Conservation (phyloP, 1,140 invertebrate species). For the Cryptotermes secundus region DNA sequence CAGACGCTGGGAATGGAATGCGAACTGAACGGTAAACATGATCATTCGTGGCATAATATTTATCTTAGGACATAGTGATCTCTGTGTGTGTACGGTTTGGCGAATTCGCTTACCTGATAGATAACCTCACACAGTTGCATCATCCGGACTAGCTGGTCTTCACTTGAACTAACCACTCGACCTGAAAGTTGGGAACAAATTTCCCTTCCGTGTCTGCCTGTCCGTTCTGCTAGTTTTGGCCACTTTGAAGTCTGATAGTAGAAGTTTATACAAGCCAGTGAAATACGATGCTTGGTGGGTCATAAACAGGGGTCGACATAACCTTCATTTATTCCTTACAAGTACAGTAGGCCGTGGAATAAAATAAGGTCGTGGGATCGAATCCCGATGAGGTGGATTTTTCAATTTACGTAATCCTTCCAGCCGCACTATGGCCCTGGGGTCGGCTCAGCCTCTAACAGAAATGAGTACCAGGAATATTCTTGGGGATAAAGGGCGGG, state of each 20-base stretch:
- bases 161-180: background rate
- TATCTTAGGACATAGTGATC: background rate
- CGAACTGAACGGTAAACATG: background rate
- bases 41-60: background rate
- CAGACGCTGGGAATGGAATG: background rate
- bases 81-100: background rate
- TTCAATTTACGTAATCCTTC: too few relatives aligned
- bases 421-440: too few relatives aligned
- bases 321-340: too few relatives aligned
- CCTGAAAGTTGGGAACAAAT: constrained; percentile 2
- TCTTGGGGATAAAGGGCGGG: too few relatives aligned
- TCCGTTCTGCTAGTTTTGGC: background rate
- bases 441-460: too few relatives aligned
- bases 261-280: background rate
- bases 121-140: background rate
- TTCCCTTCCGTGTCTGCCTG: background rate
- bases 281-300: background rate
- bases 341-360: too few relatives aligned
- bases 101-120: background rate
- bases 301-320: background rate
- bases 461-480: too few relatives aligned
- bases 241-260: constrained; percentile 15
- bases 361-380: too few relatives aligned
- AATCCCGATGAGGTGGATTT: too few relatives aligned
- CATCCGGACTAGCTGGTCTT: background rate